These are phyloP conservation scores for Xylocopa sonorina DNA, from an alignment of 1,140 invertebrate species.

Conservation along the genomic window DNA sequence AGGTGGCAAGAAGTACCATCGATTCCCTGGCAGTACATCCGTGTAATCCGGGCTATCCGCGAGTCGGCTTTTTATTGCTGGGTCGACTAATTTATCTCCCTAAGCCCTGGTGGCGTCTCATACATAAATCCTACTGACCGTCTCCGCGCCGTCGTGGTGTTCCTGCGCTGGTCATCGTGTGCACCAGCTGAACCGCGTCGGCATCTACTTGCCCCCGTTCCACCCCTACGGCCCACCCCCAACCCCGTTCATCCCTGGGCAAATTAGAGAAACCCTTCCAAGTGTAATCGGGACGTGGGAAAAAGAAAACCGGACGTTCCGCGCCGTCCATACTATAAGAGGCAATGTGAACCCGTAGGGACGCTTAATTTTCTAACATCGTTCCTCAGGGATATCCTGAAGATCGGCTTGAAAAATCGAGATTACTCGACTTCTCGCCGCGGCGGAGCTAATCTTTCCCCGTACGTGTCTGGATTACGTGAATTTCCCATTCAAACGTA, in stretches of 20 bases:
- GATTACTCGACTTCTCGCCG: constrained; percentile 8
- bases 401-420: constrained; percentile 18
- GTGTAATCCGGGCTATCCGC: constrained; percentile 72
- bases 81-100: constrained; percentile 72
- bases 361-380: constrained; percentile 45
- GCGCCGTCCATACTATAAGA: constrained; percentile 8
- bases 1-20: constrained; percentile 64
- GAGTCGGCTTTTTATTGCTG: constrained; percentile 72
- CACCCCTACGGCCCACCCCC: no score
- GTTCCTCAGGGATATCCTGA: neutral
- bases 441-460: neutral
- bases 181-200: constrained; percentile 42
- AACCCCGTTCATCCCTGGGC: neutral
- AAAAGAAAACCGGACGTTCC: neutral
- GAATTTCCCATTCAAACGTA: neutral
- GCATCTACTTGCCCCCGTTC: constrained; percentile 17
- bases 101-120: constrained; percentile 67
- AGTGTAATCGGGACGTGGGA: constrained; percentile 13
- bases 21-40: constrained; percentile 69
- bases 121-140: constrained; percentile 72
- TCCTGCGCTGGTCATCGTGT: constrained; percentile 38
- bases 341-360: constrained; percentile 17
- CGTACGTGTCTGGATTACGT: neutral
- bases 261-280: constrained; percentile 45
- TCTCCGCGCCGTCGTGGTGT: constrained; percentile 42